Percentiles rank a stretch among this genome's conserved stretches.
Conservation (phyloP, 2,888 invertebrate species). For the Patella ulyssiponensis region DNA sequence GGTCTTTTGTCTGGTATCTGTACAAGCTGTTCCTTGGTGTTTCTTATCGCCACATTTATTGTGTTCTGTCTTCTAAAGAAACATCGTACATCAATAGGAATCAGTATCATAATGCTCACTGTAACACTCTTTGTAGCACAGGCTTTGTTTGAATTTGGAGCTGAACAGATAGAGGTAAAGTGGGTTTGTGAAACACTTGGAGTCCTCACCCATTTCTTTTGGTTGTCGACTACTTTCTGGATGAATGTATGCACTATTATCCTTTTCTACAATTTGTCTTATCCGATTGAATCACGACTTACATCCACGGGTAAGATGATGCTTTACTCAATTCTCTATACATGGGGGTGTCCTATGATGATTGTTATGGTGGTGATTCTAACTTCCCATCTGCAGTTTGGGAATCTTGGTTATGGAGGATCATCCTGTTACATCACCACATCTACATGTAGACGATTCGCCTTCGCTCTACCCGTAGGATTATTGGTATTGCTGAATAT, state of each 20-base stretch:
- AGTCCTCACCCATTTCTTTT: slow-evolving; percentile 13
- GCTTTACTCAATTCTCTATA: not conserved
- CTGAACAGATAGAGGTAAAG: not conserved
- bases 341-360: not conserved
- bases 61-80: not conserved
- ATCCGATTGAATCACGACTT: not conserved
- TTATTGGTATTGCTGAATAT: slow-evolving; percentile 19
- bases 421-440: slow-evolving; percentile 16
- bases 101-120: not conserved
- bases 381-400: not conserved
- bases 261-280: slow-evolving; percentile 11
- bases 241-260: slow-evolving; percentile 17
- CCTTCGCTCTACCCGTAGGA: slow-evolving; percentile 22
- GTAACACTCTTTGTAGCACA: slow-evolving; percentile 5
- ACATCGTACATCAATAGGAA: not conserved
- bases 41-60: not conserved
- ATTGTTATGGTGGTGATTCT: not conserved
- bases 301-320: not conserved
- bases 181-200: slow-evolving; percentile 11
- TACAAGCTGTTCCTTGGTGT: not conserved
- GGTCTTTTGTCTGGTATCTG: slow-evolving; percentile 1
- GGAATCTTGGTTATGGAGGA: slow-evolving; percentile 10
- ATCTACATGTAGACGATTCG: not conserved
- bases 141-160: slow-evolving; percentile 4
- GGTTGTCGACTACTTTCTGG: slow-evolving; percentile 17